Evolutionary conservation across 2,113 vertebrate genomes (phyloP).

Genomic region (Gymnorhina tibicen): DNA sequence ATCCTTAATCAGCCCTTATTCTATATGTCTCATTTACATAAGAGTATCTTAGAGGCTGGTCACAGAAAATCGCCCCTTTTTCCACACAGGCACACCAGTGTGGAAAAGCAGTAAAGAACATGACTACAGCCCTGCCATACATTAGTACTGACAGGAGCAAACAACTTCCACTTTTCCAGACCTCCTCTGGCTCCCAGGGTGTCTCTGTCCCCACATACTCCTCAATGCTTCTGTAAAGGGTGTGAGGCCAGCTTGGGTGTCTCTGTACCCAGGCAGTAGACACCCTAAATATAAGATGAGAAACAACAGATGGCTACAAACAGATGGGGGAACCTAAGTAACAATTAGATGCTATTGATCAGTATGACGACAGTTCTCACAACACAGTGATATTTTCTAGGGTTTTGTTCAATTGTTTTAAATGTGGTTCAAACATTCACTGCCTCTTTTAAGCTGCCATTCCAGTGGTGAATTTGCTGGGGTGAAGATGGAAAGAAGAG

Average conservation of each 20-base stretch:
- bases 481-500: not conserved
- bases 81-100: not conserved
- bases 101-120: not conserved
- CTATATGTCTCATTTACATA: not conserved
- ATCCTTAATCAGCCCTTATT: not conserved
- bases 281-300: slow-evolving; percentile 6
- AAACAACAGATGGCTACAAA: slow-evolving; percentile 55
- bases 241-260: not conserved
- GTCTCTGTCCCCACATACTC: not conserved
- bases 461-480: not conserved
- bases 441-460: not conserved
- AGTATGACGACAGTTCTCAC: not conserved
- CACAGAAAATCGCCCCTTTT: not conserved
- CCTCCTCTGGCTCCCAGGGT: not conserved
- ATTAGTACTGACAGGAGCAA: not conserved
- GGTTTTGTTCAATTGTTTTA: not conserved
- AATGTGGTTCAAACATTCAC: not conserved
- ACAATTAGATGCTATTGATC: slow-evolving; percentile 59
- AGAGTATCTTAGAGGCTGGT: not conserved
- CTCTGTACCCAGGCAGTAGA: not conserved
- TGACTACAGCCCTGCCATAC: not conserved
- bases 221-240: not conserved
- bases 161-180: not conserved
- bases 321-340: slow-evolving; percentile 49
- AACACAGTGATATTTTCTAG: not conserved